Conservation (phyloP, 1,140 invertebrate genomes). For the Drosophila varians region DNA sequence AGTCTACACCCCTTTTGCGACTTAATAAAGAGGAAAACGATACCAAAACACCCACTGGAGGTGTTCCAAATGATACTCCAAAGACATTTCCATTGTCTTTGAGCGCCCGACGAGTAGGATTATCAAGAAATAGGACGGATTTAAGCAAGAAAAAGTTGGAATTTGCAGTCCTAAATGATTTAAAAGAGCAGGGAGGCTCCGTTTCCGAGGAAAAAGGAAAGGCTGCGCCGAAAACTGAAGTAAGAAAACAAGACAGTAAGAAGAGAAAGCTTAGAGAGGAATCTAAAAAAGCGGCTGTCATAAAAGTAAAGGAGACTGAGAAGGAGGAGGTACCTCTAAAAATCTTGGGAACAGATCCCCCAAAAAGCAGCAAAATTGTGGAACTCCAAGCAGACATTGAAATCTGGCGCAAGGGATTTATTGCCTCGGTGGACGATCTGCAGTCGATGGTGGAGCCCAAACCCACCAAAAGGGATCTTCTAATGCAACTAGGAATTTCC, state of each 20-base stretch:
- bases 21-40: neutral
- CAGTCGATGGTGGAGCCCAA: conserved; percentile 33
- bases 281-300: neutral
- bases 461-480: conserved; percentile 21
- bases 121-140: conserved; percentile 46
- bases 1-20: conserved; percentile 2
- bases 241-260: neutral
- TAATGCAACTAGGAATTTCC: conserved; percentile 50
- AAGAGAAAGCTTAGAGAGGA: neutral
- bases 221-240: neutral
- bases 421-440: conserved; percentile 52
- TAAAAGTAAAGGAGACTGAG: neutral
- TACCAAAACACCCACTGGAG: conserved; percentile 5
- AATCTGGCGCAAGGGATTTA: conserved; percentile 57
- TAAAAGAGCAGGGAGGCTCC: neutral
- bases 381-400: conserved; percentile 57
- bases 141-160: conserved; percentile 58
- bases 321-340: neutral
- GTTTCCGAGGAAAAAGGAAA: neutral
- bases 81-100: conserved; percentile 17
- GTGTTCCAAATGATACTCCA: conserved; percentile 29
- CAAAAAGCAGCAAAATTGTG: conserved; percentile 25
- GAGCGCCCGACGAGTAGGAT: conserved; percentile 46
- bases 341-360: neutral
- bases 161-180: conserved; percentile 25